Conservation (phyloP, 2,888 invertebrate species). For the Heteropelma amictum region DNA sequence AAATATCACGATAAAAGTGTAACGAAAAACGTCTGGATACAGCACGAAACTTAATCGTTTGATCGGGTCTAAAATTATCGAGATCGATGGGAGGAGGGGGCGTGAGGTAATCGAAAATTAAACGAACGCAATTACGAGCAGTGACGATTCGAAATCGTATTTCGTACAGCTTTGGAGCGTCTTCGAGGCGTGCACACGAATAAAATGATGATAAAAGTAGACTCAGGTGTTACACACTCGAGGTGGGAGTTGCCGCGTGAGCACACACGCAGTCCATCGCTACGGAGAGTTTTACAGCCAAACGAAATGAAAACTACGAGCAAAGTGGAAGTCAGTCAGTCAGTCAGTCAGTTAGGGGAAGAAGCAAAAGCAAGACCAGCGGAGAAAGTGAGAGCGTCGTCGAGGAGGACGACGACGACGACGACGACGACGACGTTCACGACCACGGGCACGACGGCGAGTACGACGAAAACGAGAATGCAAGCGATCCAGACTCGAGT, state of each 20-base stretch:
- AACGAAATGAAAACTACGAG: conserved; percentile 73
- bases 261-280: conserved; percentile 32
- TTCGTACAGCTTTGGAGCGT: not conserved
- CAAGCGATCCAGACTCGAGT: conserved; percentile 10
- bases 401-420: conserved; percentile 31
- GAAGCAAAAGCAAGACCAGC: conserved; percentile 75
- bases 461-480: conserved; percentile 15
- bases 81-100: no score
- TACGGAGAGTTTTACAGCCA: conserved; percentile 75
- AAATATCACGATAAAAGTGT: no score
- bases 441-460: conserved; percentile 17
- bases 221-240: not conserved
- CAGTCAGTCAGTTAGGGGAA: conserved; percentile 28
- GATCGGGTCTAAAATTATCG: no score
- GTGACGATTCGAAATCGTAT: not conserved
- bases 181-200: no score
- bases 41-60: no score
- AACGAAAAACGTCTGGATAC: no score
- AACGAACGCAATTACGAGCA: no score
- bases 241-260: conserved; percentile 57
- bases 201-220: not conserved
- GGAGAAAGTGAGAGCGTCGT: conserved; percentile 61
- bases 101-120: no score
- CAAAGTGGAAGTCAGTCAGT: conserved; percentile 29
- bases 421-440: conserved; percentile 28